Evolutionary conservation across 2,888 invertebrate species (phyloP).

Genomic region (Cheiracanthium punctorium): DNA sequence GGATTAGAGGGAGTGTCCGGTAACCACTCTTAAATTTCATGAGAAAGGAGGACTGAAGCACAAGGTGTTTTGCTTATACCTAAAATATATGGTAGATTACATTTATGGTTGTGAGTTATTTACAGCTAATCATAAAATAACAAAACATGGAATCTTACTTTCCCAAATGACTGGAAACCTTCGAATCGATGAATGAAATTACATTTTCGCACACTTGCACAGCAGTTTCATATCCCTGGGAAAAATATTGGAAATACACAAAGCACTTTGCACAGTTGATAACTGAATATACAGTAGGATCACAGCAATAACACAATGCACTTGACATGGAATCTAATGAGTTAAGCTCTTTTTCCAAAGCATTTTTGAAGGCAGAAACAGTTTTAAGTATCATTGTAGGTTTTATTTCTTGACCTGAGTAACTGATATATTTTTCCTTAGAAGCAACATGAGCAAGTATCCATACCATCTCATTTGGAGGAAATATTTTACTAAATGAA

Average conservation of each 20-base stretch:
- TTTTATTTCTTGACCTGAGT: slow-evolving; percentile 25
- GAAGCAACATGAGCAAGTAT: slow-evolving; percentile 29
- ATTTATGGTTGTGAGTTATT: too few relatives aligned
- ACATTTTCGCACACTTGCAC: slow-evolving; percentile 33
- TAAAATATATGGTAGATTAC: too few relatives aligned
- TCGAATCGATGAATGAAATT: background rate
- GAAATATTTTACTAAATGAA: slow-evolving; percentile 2
- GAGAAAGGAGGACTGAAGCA: too few relatives aligned
- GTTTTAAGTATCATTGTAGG: slow-evolving; percentile 52
- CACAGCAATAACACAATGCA: slow-evolving; percentile 32
- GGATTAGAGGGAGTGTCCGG: too few relatives aligned
- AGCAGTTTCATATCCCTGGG: slow-evolving; percentile 71
- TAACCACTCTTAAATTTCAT: too few relatives aligned
- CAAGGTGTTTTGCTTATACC: too few relatives aligned
- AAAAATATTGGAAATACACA: slow-evolving; percentile 74
- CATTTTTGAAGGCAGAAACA: slow-evolving; percentile 34
- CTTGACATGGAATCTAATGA: background rate
- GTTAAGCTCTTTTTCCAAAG: slow-evolving; percentile 31
- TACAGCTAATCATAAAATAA: too few relatives aligned
- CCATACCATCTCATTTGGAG: slow-evolving; percentile 33
- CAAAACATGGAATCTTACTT: too few relatives aligned
- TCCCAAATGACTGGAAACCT: background rate
- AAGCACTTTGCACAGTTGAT: slow-evolving; percentile 72
- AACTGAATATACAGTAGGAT: slow-evolving; percentile 30
- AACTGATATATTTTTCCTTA: slow-evolving; percentile 36